Base-by-base conservation (phyloP, 2,797 vertebrate genomes). In the Emys orbicularis region DNA sequence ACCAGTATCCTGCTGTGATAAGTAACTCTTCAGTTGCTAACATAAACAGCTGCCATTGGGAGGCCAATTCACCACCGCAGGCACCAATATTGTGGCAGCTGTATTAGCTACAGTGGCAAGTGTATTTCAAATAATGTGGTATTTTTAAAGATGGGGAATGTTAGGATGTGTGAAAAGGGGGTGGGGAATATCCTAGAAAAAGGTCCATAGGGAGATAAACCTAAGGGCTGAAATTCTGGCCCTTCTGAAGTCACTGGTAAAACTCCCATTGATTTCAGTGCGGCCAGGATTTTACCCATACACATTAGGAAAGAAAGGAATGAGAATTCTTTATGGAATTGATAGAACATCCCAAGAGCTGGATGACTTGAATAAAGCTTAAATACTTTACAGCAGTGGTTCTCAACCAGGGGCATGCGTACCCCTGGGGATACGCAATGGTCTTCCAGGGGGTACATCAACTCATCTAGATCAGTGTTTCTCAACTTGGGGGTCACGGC, bases 251-350 rank as follows among this genome's bases (percentile, higher is more conserved):
- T 72, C 68, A 90, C 61, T n/a, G 19, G 5, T 6, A 79, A 53
- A 68, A 23, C 3, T 88, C 21, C 4, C 7, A 23, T 86, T 90
- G 1, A 25, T 21, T 77, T 83, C 77, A 87, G 12, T 11, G 47
- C 5, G 16, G 6, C 5, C 95, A 95, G 79, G 37, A 37, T 85
- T 81, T 79, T 79, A 91, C 49, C 18, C 49, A 79, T 23, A 52
- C 79, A 27, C 29, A 44, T 76, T 61, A 81, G 34, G 91, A 23
- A 65, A 76, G 34, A 25, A 65, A 79, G 18, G 52, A 91, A 52
- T 16, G 68, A 27, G 44, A 12, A 25, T 81, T 83, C 21, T 72
- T 49, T 77, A 47, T 44, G 23, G 74, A 77, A 77, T 7, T 49
- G 12, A 49, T 29, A 16, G 13, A 49, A 49, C 25, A 77, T 27